Evolutionary conservation across 1,140 invertebrate genomes (phyloP).

Genomic region (Heliothis subflexa): DNA sequence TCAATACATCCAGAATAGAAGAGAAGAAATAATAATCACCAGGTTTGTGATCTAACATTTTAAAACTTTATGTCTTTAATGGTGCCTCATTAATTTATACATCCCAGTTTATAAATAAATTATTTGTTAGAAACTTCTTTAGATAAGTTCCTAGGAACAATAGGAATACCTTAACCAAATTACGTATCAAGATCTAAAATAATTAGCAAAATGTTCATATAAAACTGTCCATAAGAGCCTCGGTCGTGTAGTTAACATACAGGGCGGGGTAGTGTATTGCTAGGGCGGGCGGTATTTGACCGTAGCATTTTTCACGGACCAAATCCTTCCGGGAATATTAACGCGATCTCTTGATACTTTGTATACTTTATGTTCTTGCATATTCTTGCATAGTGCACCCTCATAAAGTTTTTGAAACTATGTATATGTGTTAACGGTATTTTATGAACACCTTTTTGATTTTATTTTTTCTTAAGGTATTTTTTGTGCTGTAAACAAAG

Average conservation of each 20-base stretch:
- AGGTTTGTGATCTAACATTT: too few species aligned
- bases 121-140: too few species aligned
- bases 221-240: not conserved
- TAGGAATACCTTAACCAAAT: too few species aligned
- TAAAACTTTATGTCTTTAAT: too few species aligned
- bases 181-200: not conserved
- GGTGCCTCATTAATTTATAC: too few species aligned
- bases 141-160: too few species aligned
- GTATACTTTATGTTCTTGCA: conserved; percentile 18
- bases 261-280: conserved; percentile 19
- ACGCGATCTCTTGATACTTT: conserved; percentile 39
- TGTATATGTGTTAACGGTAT: not conserved
- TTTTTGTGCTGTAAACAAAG: too few species aligned
- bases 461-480: too few species aligned
- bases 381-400: not conserved
- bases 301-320: conserved; percentile 46
- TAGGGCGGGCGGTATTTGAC: conserved; percentile 38
- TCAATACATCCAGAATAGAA: too few species aligned
- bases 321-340: conserved; percentile 46
- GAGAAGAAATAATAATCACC: too few species aligned
- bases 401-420: conserved; percentile 7
- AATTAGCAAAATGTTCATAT: not conserved
- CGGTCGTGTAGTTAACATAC: not conserved
- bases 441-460: not conserved
- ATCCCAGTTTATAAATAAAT: too few species aligned